Percentiles rank a stretch among this genome's conserved stretches.
Evolutionary conservation across 1,140 invertebrate species (phyloP).

Genomic region (Drosophila tani): DNA sequence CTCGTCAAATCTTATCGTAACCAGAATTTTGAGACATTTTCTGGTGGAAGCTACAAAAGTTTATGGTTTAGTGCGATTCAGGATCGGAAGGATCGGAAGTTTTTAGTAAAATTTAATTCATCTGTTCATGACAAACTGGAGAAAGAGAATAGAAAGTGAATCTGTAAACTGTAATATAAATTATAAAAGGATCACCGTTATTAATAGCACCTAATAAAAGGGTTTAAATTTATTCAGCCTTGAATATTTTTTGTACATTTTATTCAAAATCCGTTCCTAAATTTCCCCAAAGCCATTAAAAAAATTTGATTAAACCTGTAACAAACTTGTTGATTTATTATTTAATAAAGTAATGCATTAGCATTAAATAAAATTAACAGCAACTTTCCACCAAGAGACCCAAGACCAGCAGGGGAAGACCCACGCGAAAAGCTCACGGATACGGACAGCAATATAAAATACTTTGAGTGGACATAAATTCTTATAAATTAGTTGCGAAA

Average conservation of each 20-base stretch:
- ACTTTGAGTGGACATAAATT: slow-evolving; percentile 27
- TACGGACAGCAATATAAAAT: neutral
- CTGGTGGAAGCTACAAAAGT: neutral
- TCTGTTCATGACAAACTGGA: no score
- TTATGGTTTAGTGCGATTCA: neutral
- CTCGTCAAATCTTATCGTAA: neutral
- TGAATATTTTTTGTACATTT: no score
- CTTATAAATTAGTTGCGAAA: slow-evolving; percentile 13
- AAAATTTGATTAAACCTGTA: neutral
- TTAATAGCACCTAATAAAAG: no score
- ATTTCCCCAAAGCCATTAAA: no score
- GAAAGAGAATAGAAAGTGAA: no score
- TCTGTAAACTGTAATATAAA: no score
- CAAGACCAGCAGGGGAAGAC: neutral
- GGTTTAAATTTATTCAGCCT: no score
- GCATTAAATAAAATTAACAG: neutral
- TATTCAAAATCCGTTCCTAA: no score
- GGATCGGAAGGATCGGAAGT: no score
- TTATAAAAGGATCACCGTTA: no score
- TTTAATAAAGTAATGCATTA: neutral
- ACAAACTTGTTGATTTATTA: neutral
- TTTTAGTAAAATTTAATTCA: no score
- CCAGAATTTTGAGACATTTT: no score
- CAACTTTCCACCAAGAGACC: slow-evolving; percentile 2
- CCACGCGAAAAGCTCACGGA: neutral